A percentile compares a stretch with the other conserved stretches of the same genome.
Conservation (phyloP, 2,888 invertebrate genomes). For the Polydrusus pterygomalis region DNA sequence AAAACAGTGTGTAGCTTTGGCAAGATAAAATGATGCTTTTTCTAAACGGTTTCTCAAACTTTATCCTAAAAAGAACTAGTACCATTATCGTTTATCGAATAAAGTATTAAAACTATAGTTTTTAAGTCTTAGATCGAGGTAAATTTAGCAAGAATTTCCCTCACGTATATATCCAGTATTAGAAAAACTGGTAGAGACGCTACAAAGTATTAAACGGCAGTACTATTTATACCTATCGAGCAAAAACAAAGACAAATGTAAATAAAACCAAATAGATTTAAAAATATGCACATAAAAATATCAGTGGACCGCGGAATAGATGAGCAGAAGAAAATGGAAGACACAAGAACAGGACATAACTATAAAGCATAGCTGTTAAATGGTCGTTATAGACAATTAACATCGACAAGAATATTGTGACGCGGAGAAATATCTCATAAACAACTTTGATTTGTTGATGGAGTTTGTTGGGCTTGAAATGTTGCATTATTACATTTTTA, state of each 20-base stretch:
- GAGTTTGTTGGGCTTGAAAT: neutral
- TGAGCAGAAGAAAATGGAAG: slow-evolving; percentile 35
- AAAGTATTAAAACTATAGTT: no score
- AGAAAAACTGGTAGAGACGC: slow-evolving; percentile 32
- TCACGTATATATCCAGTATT: slow-evolving; percentile 5
- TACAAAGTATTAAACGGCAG: slow-evolving; percentile 17
- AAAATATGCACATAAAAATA: slow-evolving; percentile 61
- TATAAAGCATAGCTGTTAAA: slow-evolving; percentile 56
- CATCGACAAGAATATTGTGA: slow-evolving; percentile 68
- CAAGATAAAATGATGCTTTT: no score
- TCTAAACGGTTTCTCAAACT: no score
- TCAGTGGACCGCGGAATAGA: slow-evolving; percentile 53
- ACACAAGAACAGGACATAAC: slow-evolving; percentile 52
- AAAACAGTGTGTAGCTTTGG: no score
- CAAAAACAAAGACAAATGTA: slow-evolving; percentile 55
- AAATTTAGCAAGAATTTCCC: no score
- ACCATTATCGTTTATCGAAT: no score
- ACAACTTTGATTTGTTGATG: slow-evolving; percentile 58
- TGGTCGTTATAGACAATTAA: slow-evolving; percentile 68
- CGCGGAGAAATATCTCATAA: slow-evolving; percentile 69
- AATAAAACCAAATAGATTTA: slow-evolving; percentile 58
- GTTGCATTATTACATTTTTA: neutral
- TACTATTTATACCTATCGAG: slow-evolving; percentile 11
- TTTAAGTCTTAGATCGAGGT: no score
- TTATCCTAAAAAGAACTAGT: no score